Base-by-base conservation (phyloP, 2,888 invertebrate genomes). In the Drosophila pegasa region DNA sequence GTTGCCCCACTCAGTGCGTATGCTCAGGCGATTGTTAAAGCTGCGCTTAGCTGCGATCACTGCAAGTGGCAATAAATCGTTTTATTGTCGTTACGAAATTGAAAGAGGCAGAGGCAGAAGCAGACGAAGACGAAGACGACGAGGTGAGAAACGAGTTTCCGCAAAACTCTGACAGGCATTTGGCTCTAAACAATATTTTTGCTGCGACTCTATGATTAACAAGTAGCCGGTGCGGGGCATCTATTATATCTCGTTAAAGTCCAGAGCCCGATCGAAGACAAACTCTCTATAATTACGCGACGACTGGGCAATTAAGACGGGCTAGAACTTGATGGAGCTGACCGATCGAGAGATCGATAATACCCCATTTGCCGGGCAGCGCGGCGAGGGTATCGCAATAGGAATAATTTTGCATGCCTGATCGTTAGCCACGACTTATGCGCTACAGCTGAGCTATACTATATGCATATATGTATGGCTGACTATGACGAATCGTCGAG, bases 241-340 rank as follows among this genome's bases (percentile, higher is more conserved):
- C 38, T 27, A 33, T 59, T 47, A 47, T 37, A 31, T 40, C 33
- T 29, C 41, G 41, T 43, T 57, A 33, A 29, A 43, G 57, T 43
- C 62, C 35, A 18, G 40, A 35, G 31, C 41, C 58, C 58, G 43
- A 56, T 56, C 45, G 41, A 43, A 55, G 55, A 33, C 41, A 63
- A 41, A 62, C 47, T 43, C 47, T 48, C 40, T 61, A n/a, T 61
- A 27, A 48, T 62, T 40, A 62, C 20, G 10, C 9, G 14, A 27
- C n/a, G 12, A 4, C 16, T 37, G 10, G 45, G 29, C 20, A 1
- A 58, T 58, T 58, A 61, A 22, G 22, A 20, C 18, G 29, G 43
- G 18, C 41, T 22, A 14, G n/a, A 14, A 5, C 4, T 10, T 27
- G 25, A 3, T 1, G 9, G 45, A 18, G 12, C 7, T 3, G 0